Conservation (phyloP, 2,888 invertebrate species). For the Allygus modestus region DNA sequence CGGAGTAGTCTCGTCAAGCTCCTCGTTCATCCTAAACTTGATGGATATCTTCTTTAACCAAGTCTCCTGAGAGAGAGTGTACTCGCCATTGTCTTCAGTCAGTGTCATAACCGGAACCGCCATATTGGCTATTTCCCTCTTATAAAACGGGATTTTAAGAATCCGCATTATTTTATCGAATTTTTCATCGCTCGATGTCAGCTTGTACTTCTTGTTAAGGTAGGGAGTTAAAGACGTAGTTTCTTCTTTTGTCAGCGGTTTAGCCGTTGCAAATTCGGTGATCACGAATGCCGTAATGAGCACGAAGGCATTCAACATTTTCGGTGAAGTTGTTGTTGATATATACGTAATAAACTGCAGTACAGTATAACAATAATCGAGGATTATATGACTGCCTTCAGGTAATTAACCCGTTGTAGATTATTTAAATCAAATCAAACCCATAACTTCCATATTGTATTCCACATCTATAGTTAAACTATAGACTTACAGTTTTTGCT, state of each 20-base stretch:
- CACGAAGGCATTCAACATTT: neutral
- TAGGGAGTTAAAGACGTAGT: conserved; percentile 73
- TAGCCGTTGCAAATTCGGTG: neutral
- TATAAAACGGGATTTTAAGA: conserved; percentile 90
- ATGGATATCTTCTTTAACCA: conserved; percentile 93
- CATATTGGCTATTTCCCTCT: conserved; percentile 90
- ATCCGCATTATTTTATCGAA: conserved; percentile 95
- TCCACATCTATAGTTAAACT: no score
- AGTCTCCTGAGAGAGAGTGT: conserved; percentile 88
- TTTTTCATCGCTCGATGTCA: conserved; percentile 84
- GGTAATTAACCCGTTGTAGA: no score
- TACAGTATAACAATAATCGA: no score
- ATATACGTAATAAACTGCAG: no score
- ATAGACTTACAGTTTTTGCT: no score
- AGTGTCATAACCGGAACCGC: conserved; percentile 91
- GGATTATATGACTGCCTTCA: no score
- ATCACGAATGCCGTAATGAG: neutral
- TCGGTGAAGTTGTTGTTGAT: no score
- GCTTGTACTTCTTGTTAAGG: conserved; percentile 82
- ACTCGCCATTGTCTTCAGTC: conserved; percentile 84
- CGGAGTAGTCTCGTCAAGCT: conserved; percentile 93
- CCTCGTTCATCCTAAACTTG: conserved; percentile 90
- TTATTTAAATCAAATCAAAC: no score
- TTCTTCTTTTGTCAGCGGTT: neutral
- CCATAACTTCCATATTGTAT: no score